Percentiles rank a stretch among this genome's conserved stretches.
These are phyloP conservation scores for Hydroisotoma schaefferi DNA, from an alignment of 2,888 invertebrate species.

Conservation along the genomic window DNA sequence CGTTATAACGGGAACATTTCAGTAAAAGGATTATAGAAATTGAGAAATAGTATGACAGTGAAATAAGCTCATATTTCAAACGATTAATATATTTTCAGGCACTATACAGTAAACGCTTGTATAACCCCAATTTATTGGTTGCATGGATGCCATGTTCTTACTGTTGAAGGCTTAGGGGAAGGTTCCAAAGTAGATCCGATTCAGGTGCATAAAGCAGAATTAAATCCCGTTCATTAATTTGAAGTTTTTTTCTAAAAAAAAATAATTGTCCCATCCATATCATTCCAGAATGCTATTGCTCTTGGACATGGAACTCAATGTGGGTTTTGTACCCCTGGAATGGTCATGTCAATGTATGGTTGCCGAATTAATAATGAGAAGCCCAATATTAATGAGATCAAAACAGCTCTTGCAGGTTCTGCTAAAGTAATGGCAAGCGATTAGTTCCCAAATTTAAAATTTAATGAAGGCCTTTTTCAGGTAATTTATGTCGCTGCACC, in stretches of 20 bases:
- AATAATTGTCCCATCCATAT: too few species aligned
- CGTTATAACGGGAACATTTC: constrained; percentile 55
- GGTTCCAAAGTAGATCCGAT: constrained; percentile 59
- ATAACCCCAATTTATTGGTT: constrained; percentile 79
- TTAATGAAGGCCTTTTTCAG: constrained; percentile 53
- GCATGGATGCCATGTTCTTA: constrained; percentile 85
- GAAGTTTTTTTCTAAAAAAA: neutral
- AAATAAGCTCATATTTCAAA: neutral
- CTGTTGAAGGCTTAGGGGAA: constrained; percentile 86
- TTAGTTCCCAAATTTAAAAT: neutral
- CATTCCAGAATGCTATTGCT: constrained; percentile 82
- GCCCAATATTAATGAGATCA: constrained; percentile 71
- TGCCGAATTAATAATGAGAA: constrained; percentile 70
- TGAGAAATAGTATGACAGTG: neutral
- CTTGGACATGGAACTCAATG: constrained; percentile 91
- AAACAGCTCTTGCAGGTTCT: constrained; percentile 75
- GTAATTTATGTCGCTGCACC: constrained; percentile 82
- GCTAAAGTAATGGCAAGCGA: neutral
- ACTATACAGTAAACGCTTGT: constrained; percentile 83
- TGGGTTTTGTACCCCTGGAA: constrained; percentile 89
- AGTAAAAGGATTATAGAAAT: neutral
- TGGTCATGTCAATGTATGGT: constrained; percentile 91
- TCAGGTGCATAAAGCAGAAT: constrained; percentile 23
- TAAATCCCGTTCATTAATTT: neutral
- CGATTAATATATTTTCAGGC: constrained; percentile 55